These are phyloP conservation scores for Ormyrus rosae DNA, from an alignment of 2,888 invertebrate genomes.

Conservation along the genomic window DNA sequence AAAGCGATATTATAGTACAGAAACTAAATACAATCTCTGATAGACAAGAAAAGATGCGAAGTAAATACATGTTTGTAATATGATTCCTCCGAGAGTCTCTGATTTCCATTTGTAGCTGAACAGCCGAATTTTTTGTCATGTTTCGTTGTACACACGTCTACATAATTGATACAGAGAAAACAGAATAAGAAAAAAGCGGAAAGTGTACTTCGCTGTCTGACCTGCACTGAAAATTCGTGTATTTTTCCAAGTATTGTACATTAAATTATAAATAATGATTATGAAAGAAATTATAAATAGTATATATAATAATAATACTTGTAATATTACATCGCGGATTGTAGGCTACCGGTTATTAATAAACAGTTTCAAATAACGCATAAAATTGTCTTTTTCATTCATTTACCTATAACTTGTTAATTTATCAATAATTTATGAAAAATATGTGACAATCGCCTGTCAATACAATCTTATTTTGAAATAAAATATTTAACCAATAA, in stretches of 20 bases:
- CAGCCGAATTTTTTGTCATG: not conserved
- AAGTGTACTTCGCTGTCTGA: conserved; percentile 64
- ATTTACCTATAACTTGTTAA: not conserved
- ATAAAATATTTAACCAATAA: conserved; percentile 29
- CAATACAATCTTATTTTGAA: not conserved
- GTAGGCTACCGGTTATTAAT: conserved; percentile 65
- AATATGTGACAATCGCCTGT: conserved; percentile 5
- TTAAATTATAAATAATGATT: conserved; percentile 69
- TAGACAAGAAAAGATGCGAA: too few species aligned
- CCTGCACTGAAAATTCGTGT: conserved; percentile 69
- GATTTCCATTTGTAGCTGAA: too few species aligned
- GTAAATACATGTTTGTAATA: conserved; percentile 11
- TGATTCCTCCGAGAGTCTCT: not conserved
- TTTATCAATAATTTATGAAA: not conserved
- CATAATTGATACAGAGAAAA: not conserved
- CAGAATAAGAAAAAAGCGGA: conserved; percentile 15
- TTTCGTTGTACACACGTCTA: conserved; percentile 11
- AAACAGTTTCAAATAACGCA: conserved; percentile 69
- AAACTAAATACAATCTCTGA: too few species aligned
- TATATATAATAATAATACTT: conserved; percentile 61
- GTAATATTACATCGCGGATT: conserved; percentile 64
- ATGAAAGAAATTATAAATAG: conserved; percentile 61
- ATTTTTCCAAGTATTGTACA: conserved; percentile 72
- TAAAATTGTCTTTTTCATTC: not conserved
- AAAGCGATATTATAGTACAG: too few species aligned